Evolutionary conservation across 2,888 invertebrate genomes (phyloP).

Genomic region (Synergus umbraculus): DNA sequence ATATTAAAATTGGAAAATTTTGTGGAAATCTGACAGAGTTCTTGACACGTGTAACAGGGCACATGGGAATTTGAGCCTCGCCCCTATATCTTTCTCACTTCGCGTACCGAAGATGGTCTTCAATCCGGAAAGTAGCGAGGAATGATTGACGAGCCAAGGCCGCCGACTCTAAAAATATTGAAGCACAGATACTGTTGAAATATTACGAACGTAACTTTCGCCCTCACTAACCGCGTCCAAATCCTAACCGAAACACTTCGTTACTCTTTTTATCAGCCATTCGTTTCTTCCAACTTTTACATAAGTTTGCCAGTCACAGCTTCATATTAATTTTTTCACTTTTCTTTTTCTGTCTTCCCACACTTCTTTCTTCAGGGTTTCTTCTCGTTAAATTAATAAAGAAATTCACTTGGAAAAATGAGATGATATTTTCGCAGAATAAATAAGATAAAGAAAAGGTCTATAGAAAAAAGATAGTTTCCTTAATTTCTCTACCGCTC

Average conservation of each 20-base stretch:
- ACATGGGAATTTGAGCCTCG: constrained; percentile 48
- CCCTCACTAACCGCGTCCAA: neutral
- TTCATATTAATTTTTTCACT: neutral
- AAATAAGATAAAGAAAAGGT: neutral
- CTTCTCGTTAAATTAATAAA: neutral
- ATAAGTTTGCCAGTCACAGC: neutral
- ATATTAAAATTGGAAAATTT: neutral
- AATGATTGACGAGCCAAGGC: constrained; percentile 66
- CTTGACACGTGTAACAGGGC: constrained; percentile 48
- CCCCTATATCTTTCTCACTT: constrained; percentile 24
- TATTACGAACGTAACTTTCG: constrained; percentile 37
- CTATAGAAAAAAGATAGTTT: neutral
- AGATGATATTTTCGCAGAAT: neutral
- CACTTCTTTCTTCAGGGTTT: too few relatives aligned
- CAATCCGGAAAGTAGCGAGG: constrained; percentile 57
- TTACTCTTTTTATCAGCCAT: neutral
- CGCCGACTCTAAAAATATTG: constrained; percentile 65
- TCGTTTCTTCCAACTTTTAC: neutral
- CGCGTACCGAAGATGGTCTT: constrained; percentile 52
- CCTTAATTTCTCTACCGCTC: neutral
- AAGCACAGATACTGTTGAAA: constrained; percentile 44
- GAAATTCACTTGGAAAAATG: neutral
- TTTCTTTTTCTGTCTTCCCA: neutral
- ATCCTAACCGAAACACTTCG: neutral
- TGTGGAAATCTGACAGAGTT: constrained; percentile 56